Evolutionary conservation across 2,797 vertebrate genomes (phyloP), one percentile per base, ranked within the genome.

Genomic region (Babyrousa celebensis): DNA sequence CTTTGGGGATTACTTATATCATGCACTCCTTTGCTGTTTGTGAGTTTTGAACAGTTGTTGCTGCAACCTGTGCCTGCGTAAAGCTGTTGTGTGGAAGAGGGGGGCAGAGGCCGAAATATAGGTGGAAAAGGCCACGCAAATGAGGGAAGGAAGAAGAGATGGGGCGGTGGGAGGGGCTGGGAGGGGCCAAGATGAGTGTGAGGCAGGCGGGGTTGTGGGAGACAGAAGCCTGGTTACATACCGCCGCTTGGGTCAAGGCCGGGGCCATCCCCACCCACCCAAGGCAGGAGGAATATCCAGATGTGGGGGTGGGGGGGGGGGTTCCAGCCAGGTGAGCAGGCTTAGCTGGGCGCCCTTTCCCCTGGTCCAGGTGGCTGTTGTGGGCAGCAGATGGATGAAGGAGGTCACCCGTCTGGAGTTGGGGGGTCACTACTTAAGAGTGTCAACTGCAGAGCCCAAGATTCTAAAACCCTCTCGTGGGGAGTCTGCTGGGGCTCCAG

Each of bases 321-420:
- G 84, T 32, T 3, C 60, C 32, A 58, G 43, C 85, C 20, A 5
- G 63, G 78, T 43, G 12, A 23, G 63, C 77, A 29, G 78, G 27
- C 25, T 0, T 12, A 29, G 63, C n/a, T 54, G 54, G 63, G 43
- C 21, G 23, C 27, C 16, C 21, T 56, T 29, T 60, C 2, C 4
- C 43, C 40, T 52, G 4, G 5, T n/a, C 18, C 40, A 1, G 0
- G 0, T 5, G 5, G 32, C 65, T 56, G 6, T 43, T 65, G 0
- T 43, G 71, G 15, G 62, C 18, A 16, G n/a, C 62, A 12, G 63
- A 20, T 1, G 2, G 54, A 14, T 23, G 17, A 40, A 16, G 29
- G 60, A 40, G 68, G 83, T 23, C 23, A 4, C 48, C 63, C 11
- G 0, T 12, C 17, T 48, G 83, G 68, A 29, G 70, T 36, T 2